Evolutionary conservation across 2,113 vertebrate genomes (phyloP).

Genomic region (Odobenus rosmarus): DNA sequence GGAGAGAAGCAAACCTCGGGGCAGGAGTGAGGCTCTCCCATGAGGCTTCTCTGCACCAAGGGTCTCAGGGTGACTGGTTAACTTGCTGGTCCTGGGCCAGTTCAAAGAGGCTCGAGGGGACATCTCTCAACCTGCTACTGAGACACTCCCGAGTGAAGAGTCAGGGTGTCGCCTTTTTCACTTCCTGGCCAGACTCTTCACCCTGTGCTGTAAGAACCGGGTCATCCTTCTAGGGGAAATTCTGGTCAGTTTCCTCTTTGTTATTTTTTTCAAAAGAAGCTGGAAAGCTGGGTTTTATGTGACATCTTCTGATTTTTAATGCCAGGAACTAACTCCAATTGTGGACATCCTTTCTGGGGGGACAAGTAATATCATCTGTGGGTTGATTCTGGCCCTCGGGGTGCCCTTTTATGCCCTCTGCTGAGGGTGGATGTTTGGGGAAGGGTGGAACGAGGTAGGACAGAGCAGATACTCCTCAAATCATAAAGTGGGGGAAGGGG

Average conservation of each 20-base stretch:
- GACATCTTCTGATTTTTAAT: neutral
- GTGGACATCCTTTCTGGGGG: neutral
- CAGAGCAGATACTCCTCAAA: neutral
- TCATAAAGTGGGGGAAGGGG: neutral
- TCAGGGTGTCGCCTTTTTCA: neutral
- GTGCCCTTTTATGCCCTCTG: neutral
- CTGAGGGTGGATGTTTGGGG: neutral
- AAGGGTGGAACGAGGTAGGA: fast-evolving
- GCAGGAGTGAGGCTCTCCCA: neutral
- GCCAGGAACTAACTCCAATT: neutral
- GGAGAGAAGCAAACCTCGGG: neutral
- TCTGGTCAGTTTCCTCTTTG: neutral
- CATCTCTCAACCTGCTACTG: neutral
- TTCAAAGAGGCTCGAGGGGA: neutral
- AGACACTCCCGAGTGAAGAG: neutral
- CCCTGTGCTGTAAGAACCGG: neutral
- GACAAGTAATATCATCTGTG: neutral
- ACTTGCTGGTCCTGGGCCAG: too few relatives aligned
- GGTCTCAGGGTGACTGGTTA: neutral
- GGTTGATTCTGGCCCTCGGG: neutral
- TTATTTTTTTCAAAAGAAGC: neutral
- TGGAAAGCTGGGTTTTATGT: neutral
- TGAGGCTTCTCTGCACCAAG: neutral
- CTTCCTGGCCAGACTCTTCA: neutral
- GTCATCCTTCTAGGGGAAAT: neutral